Base-by-base conservation (phyloP, 2,113 vertebrate genomes). In the Raja brachyura region DNA sequence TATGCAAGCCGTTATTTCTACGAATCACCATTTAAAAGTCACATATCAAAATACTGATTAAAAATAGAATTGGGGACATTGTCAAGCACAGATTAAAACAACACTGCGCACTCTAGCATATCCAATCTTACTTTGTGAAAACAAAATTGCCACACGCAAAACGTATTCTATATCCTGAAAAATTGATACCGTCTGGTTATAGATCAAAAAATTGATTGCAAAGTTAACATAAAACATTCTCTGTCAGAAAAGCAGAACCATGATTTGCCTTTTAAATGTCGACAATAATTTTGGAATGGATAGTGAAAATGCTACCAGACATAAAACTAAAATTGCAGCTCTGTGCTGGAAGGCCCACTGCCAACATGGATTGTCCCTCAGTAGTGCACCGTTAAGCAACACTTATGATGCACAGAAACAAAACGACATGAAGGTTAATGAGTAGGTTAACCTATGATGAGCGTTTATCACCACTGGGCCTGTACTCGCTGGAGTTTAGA, bases 21-120 rank as follows among this genome's bases (percentile, higher is more conserved):
- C 31, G 31, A 86, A 16, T 86, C 56, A 31, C 56, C 14, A 86
- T n/a, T 86, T 86, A n/a, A 61, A 86, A 16, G 28, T 63, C 33
- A 86, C 83, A 31, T 63, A 28, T 86, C 83, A 86, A 86, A 86
- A 86, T 86, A 86, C 59, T 14, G 4, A 63, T 63, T 61, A 86
- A 86, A 86, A 61, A 63, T 31, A 63, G 31, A 28, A 48, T 48
- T 48, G 10, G 31, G 83, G 1, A 86, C 18, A 86, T 28, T 31
- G 14, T 86, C 28, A 63, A 63, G 59, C 59, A n/a, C 59, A 31
- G 8, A 83, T 56, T 59, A 63, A 61, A n/a, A 63, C 59, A 18
- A 8, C 18, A 28, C 2, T 86, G 83, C 11, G 63, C 83, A 86
- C 83, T 31, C 59, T 63, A 25, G 56, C 59, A 63, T 86, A 63